A percentile compares a stretch with the other conserved stretches of the same genome.
Conservation (phyloP, 2,797 vertebrate genomes). For the Onychomys leucogaster region DNA sequence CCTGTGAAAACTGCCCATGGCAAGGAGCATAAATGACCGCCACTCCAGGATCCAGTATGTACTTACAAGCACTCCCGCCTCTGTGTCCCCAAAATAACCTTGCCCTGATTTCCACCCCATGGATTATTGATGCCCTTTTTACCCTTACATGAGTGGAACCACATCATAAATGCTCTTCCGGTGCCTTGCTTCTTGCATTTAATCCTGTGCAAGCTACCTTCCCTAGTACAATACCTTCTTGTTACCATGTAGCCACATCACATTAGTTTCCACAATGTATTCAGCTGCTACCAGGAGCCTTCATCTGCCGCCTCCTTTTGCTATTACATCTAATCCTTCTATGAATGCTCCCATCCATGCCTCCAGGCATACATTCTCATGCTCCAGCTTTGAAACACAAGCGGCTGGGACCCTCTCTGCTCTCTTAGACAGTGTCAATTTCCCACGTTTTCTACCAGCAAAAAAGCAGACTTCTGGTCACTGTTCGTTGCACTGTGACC, state of each 20-base stretch:
- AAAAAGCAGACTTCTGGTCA: background rate
- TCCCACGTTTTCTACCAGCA: background rate
- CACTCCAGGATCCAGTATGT: background rate
- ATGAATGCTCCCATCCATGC: fast-evolving
- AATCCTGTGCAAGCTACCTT: background rate
- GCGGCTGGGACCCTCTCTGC: background rate
- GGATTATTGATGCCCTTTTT: fast-evolving
- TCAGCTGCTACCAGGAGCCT: fast-evolving
- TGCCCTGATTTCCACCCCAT: background rate
- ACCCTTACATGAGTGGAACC: fast-evolving
- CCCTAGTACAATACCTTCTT: no score
- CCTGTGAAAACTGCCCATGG: background rate
- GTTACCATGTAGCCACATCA: fast-evolving
- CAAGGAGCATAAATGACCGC: background rate
- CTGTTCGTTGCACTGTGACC: background rate
- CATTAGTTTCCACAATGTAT: fast-evolving
- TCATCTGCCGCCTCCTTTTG: background rate
- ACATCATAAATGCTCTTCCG: fast-evolving
- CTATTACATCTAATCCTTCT: background rate
- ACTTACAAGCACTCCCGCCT: background rate
- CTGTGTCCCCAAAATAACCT: background rate
- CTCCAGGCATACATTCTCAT: background rate
- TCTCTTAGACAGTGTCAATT: fast-evolving
- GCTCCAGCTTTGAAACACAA: background rate
- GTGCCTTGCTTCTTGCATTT: background rate